Percentiles rank a stretch among this genome's conserved stretches.
Evolutionary conservation across 1,140 invertebrate species (phyloP).

Genomic region (Penaeus indicus): DNA sequence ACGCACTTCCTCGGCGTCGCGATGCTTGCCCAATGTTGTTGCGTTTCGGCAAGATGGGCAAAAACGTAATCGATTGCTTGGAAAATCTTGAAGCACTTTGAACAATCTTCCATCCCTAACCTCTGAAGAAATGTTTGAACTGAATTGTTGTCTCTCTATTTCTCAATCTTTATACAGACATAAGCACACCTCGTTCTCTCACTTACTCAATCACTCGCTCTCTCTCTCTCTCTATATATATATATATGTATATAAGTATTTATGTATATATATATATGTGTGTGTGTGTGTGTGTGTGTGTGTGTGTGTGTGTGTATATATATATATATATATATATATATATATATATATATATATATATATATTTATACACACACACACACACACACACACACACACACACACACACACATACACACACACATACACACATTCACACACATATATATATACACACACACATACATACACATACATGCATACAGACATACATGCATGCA

Average conservation of each 20-base stretch:
- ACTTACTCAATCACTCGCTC: background rate
- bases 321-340: slow-evolving; percentile 22
- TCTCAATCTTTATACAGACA: too few species aligned
- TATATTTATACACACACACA: background rate
- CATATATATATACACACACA: background rate
- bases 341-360: background rate
- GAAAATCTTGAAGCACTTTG: too few species aligned
- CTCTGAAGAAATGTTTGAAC: too few species aligned
- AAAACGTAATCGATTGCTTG: too few species aligned
- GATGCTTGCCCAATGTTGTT: too few species aligned
- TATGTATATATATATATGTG: background rate
- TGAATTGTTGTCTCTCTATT: too few species aligned
- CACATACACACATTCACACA: background rate
- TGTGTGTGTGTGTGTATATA: slow-evolving; percentile 30
- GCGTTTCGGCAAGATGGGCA: too few species aligned
- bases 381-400: background rate
- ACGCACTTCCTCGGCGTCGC: too few species aligned
- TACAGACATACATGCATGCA: too few species aligned
- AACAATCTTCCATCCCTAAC: too few species aligned
- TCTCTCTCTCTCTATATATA: background rate
- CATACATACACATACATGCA: background rate
- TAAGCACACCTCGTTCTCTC: too few species aligned
- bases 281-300: slow-evolving; percentile 23
- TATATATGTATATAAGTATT: background rate
- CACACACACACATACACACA: background rate